Evolutionary conservation across 2,797 vertebrate species (phyloP).

Genomic region (Phyllotis vaccarum): DNA sequence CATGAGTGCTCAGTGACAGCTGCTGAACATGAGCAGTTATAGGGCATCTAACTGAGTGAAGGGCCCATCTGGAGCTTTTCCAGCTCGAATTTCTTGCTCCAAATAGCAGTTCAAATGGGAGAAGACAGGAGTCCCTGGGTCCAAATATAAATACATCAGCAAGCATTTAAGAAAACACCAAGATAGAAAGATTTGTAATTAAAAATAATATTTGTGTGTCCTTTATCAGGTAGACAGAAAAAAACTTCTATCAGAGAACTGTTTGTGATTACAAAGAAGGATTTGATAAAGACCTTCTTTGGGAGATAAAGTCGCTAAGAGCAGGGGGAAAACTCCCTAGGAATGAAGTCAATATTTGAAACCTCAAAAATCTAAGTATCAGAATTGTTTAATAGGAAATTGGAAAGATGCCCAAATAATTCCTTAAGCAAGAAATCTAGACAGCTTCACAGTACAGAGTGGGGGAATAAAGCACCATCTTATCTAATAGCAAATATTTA

Average conservation of each 20-base stretch:
- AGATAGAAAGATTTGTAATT: not conserved
- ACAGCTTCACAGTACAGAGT: not conserved
- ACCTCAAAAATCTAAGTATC: not conserved
- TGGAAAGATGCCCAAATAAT: not conserved
- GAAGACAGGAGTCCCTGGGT: not conserved
- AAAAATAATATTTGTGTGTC: not conserved
- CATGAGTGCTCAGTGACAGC: not conserved
- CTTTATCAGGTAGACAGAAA: not conserved
- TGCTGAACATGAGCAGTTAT: fast-evolving
- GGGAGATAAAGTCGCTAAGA: not conserved
- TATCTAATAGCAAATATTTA: not conserved
- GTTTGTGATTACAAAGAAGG: not conserved
- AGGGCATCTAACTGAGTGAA: too few relatives aligned
- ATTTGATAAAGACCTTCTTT: not conserved
- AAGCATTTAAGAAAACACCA: not conserved
- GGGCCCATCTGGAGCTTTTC: not conserved
- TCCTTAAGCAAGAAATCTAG: not conserved
- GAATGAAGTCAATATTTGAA: not conserved
- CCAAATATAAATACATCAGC: not conserved
- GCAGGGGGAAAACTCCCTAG: not conserved
- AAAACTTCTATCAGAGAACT: not conserved
- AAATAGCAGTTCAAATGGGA: not conserved
- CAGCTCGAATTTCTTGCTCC: not conserved
- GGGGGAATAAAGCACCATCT: not conserved
- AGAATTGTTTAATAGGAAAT: not conserved